Base-by-base conservation (phyloP, 1,140 invertebrate species). In the Hycleus phaleratus region DNA sequence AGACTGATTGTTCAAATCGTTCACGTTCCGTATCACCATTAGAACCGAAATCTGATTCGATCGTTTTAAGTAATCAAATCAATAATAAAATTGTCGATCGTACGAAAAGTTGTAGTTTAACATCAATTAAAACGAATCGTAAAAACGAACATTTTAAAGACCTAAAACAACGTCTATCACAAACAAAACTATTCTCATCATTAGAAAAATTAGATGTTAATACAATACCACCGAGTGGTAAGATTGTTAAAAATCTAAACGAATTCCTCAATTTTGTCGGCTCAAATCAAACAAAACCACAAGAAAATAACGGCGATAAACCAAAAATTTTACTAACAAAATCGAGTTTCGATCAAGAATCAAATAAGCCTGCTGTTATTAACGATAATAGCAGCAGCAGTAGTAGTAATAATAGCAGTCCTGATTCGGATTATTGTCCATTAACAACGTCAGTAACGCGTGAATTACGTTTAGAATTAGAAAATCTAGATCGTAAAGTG, bases 361-460 rank as follows among this genome's bases (percentile, higher is more conserved):
- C 77, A 1, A 76, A 78, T 55, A 76, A 74, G 4, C 75, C 74
- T 6, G 55, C 4, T 32, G 7, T 7, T 5, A 32, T 49, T 44
- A 57, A 62, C 7, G 66, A 65, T 24, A 65, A 66, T 39, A 70
- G 67, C 18, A 57, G 62, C 32, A 61, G 67, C 7, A 62, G 65
- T 49, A 68, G 69, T 3, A 70, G 83, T 50, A 83, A 84, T 38
- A 80, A 83, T 11, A 81, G 78, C 56, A 86, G 86, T 57, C 86
- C 86, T 66, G 88, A 90, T 74, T 84, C 84, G 64, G 88, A 91
- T 68, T 92, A 90, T 73, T 87, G 86, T 70, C 89, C 89, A 7
- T 88, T 92, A 85, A 90, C 87, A 2, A 91, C 87, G 1, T 88
- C 88, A 1, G 87, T 91, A 74, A 91, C 88, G 1, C 79, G 87